phyloP scores from a whole-genome alignment of 2,113 vertebrate genomes.

The Trinectes maculatus region DNA sequence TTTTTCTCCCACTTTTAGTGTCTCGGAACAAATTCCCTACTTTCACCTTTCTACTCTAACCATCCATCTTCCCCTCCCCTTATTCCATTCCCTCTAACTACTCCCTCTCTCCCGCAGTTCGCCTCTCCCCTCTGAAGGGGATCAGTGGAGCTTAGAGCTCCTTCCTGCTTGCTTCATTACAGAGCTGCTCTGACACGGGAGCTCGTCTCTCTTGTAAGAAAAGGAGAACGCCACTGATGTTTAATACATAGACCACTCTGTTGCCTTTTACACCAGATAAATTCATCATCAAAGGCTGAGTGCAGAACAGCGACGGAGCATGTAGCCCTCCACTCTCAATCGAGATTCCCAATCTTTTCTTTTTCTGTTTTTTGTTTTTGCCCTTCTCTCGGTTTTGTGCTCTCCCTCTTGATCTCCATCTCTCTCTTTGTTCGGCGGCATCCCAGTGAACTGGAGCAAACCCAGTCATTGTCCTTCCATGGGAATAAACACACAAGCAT shows the following conservation, averaged over 20 bases:
- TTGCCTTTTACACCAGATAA: constrained; percentile 70
- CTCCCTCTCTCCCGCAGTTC: constrained; percentile 32
- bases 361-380: constrained; percentile 18
- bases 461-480: constrained; percentile 72
- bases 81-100: constrained; percentile 44
- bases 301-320: constrained; percentile 55
- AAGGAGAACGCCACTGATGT: constrained; percentile 62
- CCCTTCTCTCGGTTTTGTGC: constrained; percentile 33
- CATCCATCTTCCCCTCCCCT: constrained; percentile 41
- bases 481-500: constrained; percentile 69
- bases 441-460: constrained; percentile 73
- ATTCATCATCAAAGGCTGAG: constrained; percentile 71
- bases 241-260: constrained; percentile 69
- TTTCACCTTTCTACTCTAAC: constrained; percentile 45
- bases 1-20: constrained; percentile 20
- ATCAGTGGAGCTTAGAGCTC: constrained; percentile 76
- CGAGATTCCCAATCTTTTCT: constrained; percentile 37
- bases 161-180: constrained; percentile 75
- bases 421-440: constrained; percentile 68
- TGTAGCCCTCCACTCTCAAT: constrained; percentile 54
- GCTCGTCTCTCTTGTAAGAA: constrained; percentile 55
- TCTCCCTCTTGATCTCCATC: constrained; percentile 31
- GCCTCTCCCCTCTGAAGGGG: constrained; percentile 58
- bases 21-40: constrained; percentile 55
- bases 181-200: constrained; percentile 61